These are phyloP conservation scores for Caenorhabditis becei DNA, from an alignment of 2,888 invertebrate species.

Conservation along the genomic window DNA sequence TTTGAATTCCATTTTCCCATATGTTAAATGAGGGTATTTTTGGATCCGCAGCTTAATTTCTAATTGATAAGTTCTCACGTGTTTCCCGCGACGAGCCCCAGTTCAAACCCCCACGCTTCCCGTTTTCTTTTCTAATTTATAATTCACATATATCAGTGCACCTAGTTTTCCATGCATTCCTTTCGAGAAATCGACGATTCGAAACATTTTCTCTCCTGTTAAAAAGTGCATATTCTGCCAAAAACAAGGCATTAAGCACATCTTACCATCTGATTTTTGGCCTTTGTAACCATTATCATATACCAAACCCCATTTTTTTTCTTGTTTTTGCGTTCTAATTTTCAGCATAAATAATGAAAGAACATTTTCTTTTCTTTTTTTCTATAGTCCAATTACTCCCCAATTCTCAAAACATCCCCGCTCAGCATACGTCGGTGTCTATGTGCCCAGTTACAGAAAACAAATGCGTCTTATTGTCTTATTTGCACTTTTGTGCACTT, in stretches of 20 bases:
- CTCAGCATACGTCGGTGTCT: neutral
- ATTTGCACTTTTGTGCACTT: slow-evolving; percentile 8
- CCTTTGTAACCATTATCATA: too few species aligned
- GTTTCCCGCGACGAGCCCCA: neutral
- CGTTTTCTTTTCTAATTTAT: neutral
- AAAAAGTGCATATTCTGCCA: too few species aligned
- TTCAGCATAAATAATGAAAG: neutral
- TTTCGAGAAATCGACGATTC: neutral
- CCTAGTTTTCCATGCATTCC: neutral
- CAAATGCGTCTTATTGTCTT: slow-evolving; percentile 15
- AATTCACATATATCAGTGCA: neutral
- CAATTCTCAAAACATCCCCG: neutral
- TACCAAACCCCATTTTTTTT: too few species aligned
- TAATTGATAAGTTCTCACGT: too few species aligned
- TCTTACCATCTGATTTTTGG: too few species aligned
- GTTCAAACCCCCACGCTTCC: too few species aligned
- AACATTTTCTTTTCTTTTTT: neutral
- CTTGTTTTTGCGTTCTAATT: too few species aligned
- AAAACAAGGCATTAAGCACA: too few species aligned
- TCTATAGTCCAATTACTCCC: slow-evolving; percentile 3
- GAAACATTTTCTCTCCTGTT: neutral
- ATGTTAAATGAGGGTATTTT: too few species aligned
- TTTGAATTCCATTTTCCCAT: too few species aligned
- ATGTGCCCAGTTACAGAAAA: slow-evolving; percentile 17
- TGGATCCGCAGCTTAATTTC: too few species aligned